Conservation (phyloP, 2,113 vertebrate species). For the Guaruba guarouba region DNA sequence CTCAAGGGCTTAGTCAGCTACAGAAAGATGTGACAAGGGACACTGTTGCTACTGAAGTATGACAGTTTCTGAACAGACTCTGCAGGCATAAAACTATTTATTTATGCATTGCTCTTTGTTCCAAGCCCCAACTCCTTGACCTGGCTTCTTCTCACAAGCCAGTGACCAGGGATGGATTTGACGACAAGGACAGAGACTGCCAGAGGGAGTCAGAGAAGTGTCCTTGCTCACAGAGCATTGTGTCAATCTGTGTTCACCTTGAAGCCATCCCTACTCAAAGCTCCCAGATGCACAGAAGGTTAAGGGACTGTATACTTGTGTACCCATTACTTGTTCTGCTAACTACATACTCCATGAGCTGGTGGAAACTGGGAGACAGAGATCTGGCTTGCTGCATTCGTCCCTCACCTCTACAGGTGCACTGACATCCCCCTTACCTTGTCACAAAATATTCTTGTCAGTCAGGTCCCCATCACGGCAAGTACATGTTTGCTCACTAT, state of each 20-base stretch:
- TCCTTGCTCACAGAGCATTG: rapidly evolving
- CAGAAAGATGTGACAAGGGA: not conserved
- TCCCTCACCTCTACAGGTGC: not conserved
- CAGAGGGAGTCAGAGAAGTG: not conserved
- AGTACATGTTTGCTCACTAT: rapidly evolving
- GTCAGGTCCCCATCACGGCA: not conserved
- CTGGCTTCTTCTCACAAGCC: not conserved
- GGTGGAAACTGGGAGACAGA: not conserved
- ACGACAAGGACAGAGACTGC: not conserved
- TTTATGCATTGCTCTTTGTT: not conserved
- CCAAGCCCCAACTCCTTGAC: not conserved
- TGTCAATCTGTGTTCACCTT: not conserved
- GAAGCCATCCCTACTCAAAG: not conserved
- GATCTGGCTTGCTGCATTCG: not conserved
- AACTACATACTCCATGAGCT: not conserved
- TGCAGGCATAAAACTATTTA: not conserved
- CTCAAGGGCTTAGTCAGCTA: not conserved
- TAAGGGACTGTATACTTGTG: not conserved
- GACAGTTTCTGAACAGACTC: not conserved
- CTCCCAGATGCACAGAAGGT: rapidly evolving
- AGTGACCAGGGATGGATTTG: not conserved
- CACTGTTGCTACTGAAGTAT: not conserved
- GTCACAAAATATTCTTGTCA: not conserved
- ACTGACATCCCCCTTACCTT: not conserved
- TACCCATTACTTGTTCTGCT: not conserved